phyloP scores from a whole-genome alignment of 2,888 invertebrate species.

The Ptilodon capucinus region DNA sequence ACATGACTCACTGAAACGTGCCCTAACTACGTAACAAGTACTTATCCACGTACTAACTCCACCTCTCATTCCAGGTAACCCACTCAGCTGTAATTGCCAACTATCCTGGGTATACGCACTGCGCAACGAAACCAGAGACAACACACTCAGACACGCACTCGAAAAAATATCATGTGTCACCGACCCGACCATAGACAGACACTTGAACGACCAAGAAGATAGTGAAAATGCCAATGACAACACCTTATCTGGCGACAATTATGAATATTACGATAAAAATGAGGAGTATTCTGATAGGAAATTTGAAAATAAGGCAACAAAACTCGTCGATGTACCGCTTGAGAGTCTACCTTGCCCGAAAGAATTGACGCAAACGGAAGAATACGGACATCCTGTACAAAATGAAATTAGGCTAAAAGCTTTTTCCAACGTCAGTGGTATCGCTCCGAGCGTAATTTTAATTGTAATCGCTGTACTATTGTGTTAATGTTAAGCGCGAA shows the following conservation, averaged over 20 bases:
- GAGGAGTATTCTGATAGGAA: conserved; percentile 60
- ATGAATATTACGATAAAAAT: conserved; percentile 70
- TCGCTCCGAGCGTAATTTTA: conserved; percentile 48
- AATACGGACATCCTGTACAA: conserved; percentile 73
- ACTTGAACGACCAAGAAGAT: conserved; percentile 52
- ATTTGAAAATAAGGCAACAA: conserved; percentile 57
- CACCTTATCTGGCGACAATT: conserved; percentile 59
- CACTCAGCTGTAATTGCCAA: conserved; percentile 92
- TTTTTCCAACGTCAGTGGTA: conserved; percentile 53
- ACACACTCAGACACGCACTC: conserved; percentile 84
- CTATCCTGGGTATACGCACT: conserved; percentile 90
- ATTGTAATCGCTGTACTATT: conserved; percentile 45
- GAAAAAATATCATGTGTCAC: conserved; percentile 88
- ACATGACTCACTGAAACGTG: background rate
- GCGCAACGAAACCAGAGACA: conserved; percentile 88
- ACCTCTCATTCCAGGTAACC: conserved; percentile 86
- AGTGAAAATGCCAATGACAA: conserved; percentile 50
- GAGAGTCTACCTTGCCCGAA: conserved; percentile 75
- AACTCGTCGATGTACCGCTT: conserved; percentile 66
- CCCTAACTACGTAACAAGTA: background rate
- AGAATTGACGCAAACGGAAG: conserved; percentile 70
- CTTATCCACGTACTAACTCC: conserved; percentile 20
- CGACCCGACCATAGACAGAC: conserved; percentile 64
- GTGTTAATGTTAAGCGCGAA: conserved; percentile 42
- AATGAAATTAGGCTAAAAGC: conserved; percentile 76